Percentiles rank a stretch among this genome's conserved stretches.
phyloP scores from a whole-genome alignment of 1,140 invertebrate species.

The Polyergus mexicanus region DNA sequence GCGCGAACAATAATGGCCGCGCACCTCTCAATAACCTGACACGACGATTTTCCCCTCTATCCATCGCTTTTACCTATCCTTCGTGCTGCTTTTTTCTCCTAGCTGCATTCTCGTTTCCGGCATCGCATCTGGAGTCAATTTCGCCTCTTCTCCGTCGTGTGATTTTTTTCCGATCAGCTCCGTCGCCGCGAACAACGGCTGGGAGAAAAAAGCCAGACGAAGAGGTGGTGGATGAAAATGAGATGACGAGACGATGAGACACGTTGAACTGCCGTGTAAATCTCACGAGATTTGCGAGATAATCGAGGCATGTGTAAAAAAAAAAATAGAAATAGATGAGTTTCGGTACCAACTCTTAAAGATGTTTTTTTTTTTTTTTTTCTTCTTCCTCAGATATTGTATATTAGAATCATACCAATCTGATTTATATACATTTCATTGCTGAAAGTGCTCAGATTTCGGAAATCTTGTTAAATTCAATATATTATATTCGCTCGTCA shows the following conservation, averaged over 20 bases:
- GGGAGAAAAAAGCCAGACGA: neutral
- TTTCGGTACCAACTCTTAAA: neutral
- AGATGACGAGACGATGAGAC: neutral
- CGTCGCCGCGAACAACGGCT: constrained; percentile 46
- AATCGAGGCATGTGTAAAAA: constrained; percentile 30
- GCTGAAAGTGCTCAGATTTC: neutral
- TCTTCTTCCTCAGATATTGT: neutral
- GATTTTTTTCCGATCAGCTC: constrained; percentile 56
- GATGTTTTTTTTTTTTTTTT: neutral
- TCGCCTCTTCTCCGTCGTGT: constrained; percentile 34
- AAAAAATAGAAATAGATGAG: neutral
- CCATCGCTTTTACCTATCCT: neutral
- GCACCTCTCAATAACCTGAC: constrained; percentile 57
- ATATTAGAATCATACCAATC: constrained; percentile 7
- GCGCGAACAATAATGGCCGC: constrained; percentile 56
- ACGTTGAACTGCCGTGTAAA: constrained; percentile 39
- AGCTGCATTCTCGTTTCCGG: constrained; percentile 33
- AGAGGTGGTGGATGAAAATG: neutral
- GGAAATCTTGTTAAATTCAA: constrained; percentile 13
- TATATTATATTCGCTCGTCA: neutral
- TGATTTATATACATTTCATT: constrained; percentile 37
- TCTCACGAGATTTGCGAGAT: constrained; percentile 51
- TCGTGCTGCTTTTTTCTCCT: constrained; percentile 46
- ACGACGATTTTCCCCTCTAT: constrained; percentile 19
- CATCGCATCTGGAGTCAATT: constrained; percentile 61